Base-by-base conservation (phyloP, 1,140 invertebrate genomes). In the Zophobas morio region DNA sequence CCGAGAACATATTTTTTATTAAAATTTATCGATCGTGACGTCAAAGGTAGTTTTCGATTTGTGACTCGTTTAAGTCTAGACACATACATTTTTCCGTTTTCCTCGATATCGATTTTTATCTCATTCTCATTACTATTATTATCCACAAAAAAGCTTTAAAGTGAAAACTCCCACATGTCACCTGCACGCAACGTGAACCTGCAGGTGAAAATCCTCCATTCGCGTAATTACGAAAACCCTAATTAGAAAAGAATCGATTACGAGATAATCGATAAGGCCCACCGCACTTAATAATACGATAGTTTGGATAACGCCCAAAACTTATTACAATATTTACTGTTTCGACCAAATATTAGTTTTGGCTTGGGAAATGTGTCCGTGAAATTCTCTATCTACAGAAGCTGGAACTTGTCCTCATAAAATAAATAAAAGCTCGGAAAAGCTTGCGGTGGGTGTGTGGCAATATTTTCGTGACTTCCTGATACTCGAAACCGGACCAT, bases 401-500 rank as follows among this genome's bases (percentile, higher is more conserved):
- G 2, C 20, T 66, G 3, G 60, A 66, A 66, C 60, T 42, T 40
- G 20, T 66, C 6, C 36, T 66, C 37, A 66, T 40, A 51, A 51
- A 51, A 51, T 51, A 51, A 51, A 51, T 51, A 51, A 51, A 51
- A 51, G 6, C 6, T 2, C n/a, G 49, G 49, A 51, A 51, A 51
- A 51, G 49, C 49, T 51, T 20, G n/a, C 4, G 5, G 37, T 40
- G 37, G 6, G 60, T 66, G 56, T 60, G 5, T 60, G 56, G 56
- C 56, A 36, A 60, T 60, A 60, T 60, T 60, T 60, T 60, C 39
- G 60, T 66, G 57, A 63, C 57, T 63, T 63, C 57, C 57, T 63
- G 57, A 47, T 6, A n/a, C 6, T 37, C 37, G 37, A 63, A 63
- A 63, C 32, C n/a, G 36, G 36, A 35, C 8, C 57, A 63, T 63